phyloP scores from a whole-genome alignment of 1,140 invertebrate species.

The Zaprionus inermis region DNA sequence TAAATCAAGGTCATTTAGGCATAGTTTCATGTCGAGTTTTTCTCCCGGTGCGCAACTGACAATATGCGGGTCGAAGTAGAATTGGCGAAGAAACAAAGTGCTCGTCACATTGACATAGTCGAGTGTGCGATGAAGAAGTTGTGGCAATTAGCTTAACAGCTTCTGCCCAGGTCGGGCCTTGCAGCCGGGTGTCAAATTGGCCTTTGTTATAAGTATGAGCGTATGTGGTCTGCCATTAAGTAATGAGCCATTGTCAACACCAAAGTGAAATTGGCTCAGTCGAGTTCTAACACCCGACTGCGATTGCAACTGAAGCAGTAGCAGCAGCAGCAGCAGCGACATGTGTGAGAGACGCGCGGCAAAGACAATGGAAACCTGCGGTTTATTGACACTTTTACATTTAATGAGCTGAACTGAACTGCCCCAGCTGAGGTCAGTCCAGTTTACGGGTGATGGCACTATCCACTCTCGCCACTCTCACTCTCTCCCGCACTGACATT shows the following conservation, averaged over 20 bases:
- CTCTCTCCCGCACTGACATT: constrained; percentile 5
- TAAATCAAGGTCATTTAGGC: neutral
- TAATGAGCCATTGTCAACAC: constrained; percentile 72
- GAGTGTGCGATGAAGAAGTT: constrained; percentile 58
- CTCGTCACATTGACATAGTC: constrained; percentile 72
- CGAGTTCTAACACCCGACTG: constrained; percentile 11
- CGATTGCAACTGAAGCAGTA: constrained; percentile 8
- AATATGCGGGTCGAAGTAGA: constrained; percentile 2
- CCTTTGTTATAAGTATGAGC: constrained; percentile 44
- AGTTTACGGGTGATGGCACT: constrained; percentile 45
- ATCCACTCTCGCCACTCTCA: constrained; percentile 35
- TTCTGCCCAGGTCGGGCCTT: constrained; percentile 49
- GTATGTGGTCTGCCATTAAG: constrained; percentile 58
- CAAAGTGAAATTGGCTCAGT: constrained; percentile 41
- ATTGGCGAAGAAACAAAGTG: constrained; percentile 25
- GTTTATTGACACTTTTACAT: constrained; percentile 77
- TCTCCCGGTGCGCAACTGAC: constrained; percentile 6
- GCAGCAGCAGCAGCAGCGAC: neutral
- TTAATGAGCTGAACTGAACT: constrained; percentile 65
- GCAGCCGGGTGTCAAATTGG: constrained; percentile 62
- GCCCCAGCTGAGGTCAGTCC: constrained; percentile 47
- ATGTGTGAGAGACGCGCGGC: constrained; percentile 2
- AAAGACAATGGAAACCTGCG: constrained; percentile 47
- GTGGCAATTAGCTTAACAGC: constrained; percentile 80
- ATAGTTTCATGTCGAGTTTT: neutral